phyloP scores from a whole-genome alignment of 2,888 invertebrate genomes.

The Rhingia campestris region DNA sequence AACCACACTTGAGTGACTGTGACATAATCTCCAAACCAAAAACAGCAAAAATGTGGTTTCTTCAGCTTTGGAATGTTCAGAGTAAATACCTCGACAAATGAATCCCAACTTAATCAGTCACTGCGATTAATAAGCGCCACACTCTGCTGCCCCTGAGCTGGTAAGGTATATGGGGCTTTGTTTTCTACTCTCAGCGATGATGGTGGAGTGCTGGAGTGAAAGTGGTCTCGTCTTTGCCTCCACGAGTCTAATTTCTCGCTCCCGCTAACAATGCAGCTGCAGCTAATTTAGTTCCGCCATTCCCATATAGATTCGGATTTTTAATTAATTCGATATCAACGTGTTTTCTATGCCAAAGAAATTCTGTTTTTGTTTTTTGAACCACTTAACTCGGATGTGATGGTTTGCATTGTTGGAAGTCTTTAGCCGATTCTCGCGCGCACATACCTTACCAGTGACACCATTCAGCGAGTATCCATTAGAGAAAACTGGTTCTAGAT shows the following conservation, averaged over 20 bases:
- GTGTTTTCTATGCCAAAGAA: slow-evolving; percentile 38
- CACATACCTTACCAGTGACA: slow-evolving; percentile 24
- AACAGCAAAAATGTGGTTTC: slow-evolving; percentile 37
- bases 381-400: neutral
- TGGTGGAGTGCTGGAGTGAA: slow-evolving; percentile 17
- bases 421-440: neutral
- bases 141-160: neutral
- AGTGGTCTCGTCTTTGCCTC: slow-evolving; percentile 13
- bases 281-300: slow-evolving; percentile 31
- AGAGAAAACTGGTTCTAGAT: slow-evolving; percentile 34
- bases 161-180: slow-evolving; percentile 1
- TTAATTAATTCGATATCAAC: slow-evolving; percentile 34
- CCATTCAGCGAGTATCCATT: slow-evolving; percentile 12
- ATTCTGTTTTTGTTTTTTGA: slow-evolving; percentile 7
- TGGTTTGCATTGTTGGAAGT: neutral
- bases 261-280: slow-evolving; percentile 28
- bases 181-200: neutral
- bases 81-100: slow-evolving; percentile 39
- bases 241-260: slow-evolving; percentile 11
- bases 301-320: slow-evolving; percentile 16
- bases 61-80: slow-evolving; percentile 47
- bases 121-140: slow-evolving; percentile 32
- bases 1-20: slow-evolving; percentile 12
- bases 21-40: slow-evolving; percentile 26
- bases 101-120: slow-evolving; percentile 49